Evolutionary conservation across 2,113 vertebrate genomes (phyloP), one percentile per base, ranked within the genome.

Genomic region (Notothenia rossii): DNA sequence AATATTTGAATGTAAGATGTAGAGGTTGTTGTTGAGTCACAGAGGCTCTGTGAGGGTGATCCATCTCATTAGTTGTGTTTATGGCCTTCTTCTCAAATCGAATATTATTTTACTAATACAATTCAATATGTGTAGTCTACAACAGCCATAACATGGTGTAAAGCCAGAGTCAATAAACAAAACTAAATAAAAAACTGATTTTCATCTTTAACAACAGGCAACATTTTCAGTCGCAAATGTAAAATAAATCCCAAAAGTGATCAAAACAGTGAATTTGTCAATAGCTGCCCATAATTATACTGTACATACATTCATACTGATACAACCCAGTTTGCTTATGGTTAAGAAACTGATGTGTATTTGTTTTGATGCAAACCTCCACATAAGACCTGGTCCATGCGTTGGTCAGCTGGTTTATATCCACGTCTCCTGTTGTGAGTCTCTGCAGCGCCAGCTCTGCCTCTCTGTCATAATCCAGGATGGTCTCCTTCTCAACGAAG

Each of bases 371-470:
- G 12, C 10, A 40, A 85, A 99, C 98, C 96, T 98, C 97, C 3
- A 93, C 91, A 69, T 99, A 99, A 29, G 96, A 93, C 92, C 94
- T 97, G 84, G 96, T 95, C 98, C 98, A 99, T 0, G 94, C 77
- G 50, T 93, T 95, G 72, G 96, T 94, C 79, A 98, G 93, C 49
- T 95, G 94, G 83, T 97, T 96, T 4, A 97, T 79, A 29, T 97
- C 96, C 3, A 96, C 82, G 60, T 97, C 95, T 73, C 96, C 96
- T 0, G 87, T 92, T 4, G 92, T 93, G 85, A 99, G 94, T 72
- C 94, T 96, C 82, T 97, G 96, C 79, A 99, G 93, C 15, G 96
- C 95, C 33, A 91, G 86, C 86, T 98, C 98, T 2, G 97, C 97
- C 70, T 97, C 96, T 77, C 86, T 87, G 75, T 99, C 97, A 61